Evolutionary conservation across 64 coral and sea anemone genomes (phyloP).

Genomic region (Stichodactyla mertensii): DNA sequence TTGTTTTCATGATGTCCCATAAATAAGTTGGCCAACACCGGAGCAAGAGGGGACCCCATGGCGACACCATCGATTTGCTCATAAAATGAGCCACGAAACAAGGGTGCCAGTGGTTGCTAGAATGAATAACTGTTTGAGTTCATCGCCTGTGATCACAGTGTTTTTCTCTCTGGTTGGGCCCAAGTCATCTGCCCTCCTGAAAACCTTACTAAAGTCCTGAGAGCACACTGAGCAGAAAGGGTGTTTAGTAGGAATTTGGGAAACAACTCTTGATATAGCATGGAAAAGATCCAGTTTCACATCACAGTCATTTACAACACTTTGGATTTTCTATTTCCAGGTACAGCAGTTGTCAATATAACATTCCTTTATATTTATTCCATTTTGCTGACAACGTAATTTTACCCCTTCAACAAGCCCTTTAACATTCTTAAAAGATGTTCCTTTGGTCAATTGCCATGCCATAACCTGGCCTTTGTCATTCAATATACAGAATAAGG

Average conservation of each 20-base stretch:
- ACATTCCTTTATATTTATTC: slow-evolving; percentile 31
- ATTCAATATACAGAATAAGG: slow-evolving; percentile 32
- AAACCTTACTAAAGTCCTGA: slow-evolving; percentile 27
- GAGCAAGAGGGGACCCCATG: too few relatives aligned
- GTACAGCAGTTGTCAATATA: slow-evolving; percentile 36
- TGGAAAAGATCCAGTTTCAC: slow-evolving; percentile 29
- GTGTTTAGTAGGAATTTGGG: slow-evolving; percentile 36
- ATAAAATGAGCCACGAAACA: too few relatives aligned
- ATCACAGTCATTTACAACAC: slow-evolving; percentile 14
- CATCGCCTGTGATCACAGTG: too few relatives aligned
- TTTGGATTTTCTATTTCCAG: slow-evolving; percentile 19
- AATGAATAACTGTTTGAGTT: too few relatives aligned
- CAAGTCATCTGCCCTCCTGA: slow-evolving; percentile 21
- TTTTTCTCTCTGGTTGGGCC: slow-evolving; percentile 11
- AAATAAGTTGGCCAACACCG: too few relatives aligned
- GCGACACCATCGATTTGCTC: too few relatives aligned
- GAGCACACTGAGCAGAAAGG: slow-evolving; percentile 34
- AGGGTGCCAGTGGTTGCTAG: too few relatives aligned
- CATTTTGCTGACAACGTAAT: slow-evolving; percentile 3
- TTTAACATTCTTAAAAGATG: slow-evolving; percentile 32
- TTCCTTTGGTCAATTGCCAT: slow-evolving; percentile 45
- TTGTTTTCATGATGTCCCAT: too few relatives aligned
- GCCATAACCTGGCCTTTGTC: slow-evolving; percentile 44
- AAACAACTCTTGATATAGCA: slow-evolving; percentile 28
- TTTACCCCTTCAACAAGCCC: slow-evolving; percentile 12